Base-by-base conservation (phyloP, 2,888 invertebrate genomes). In the Pheosia gnoma region DNA sequence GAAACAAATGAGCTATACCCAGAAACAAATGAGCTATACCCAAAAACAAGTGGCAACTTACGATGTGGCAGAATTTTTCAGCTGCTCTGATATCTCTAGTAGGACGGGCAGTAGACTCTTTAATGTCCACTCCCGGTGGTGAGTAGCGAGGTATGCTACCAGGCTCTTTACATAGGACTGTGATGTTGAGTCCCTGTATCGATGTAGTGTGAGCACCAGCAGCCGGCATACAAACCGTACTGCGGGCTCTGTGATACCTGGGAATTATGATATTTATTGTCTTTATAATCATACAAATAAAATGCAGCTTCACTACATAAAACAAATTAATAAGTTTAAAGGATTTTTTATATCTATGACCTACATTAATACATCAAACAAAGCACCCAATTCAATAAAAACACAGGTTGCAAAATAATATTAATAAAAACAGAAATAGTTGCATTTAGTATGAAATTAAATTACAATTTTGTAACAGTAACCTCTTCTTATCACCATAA, bases 151-250 rank as follows among this genome's bases (percentile, higher is more conserved):
- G 62, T 95, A 95, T 45, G 91, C 86, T 38, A 98, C 94, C 60
- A 98, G 89, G 66, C 95, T 94, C 71, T 95, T 95, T 7, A 98
- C 95, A 76, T 96, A 95, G 13, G 95, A 94, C 82, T 97, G 96
- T 0, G 98, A 98, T 59, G 95, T 93, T 49, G 95, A 94, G 86
- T 98, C 98, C 76, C 96, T 94, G 83, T 98, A 98, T 73, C 97
- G 95, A 65, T 96, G 96, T 70, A 98, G 89, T 1, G 97, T 97
- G 62, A 96, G 94, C 45, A 96, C 95, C 74, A 98, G 89, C 63
- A 96, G 95, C 81, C 96, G 96, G 80, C 97, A 97, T 62, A 98
- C 95, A 67, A 96, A 97, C 74, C 96, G 95, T 55, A 98, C 95
- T 61, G 96, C 96, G 75, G 95, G 95, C 75, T 97, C 96, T 77